These are phyloP conservation scores for Mormyrus proboscirostris DNA, from an alignment of 2,797 vertebrate genomes.

Conservation along the genomic window DNA sequence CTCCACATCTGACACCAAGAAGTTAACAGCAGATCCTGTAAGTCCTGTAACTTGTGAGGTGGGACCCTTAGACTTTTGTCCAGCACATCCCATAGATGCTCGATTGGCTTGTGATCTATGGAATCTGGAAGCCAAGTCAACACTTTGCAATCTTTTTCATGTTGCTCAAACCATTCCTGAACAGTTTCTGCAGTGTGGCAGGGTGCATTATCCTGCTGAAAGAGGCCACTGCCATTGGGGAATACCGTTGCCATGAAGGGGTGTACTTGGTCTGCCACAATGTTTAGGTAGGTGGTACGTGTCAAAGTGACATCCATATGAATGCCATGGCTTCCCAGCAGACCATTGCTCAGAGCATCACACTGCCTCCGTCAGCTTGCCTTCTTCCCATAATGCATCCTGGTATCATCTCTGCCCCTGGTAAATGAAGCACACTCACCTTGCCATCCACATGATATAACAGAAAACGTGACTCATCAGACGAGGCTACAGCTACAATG, in stretches of 20 bases:
- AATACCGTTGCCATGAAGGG: not conserved
- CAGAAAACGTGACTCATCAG: not conserved
- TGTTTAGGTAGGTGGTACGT: not conserved
- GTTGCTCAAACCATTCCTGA: not conserved
- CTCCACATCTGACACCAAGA: not conserved
- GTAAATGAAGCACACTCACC: too few species aligned
- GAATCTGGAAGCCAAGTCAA: not conserved
- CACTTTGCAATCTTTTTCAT: not conserved
- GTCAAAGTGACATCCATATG: not conserved
- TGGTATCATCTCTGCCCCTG: not conserved
- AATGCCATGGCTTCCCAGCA: not conserved
- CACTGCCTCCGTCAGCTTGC: not conserved
- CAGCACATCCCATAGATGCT: not conserved
- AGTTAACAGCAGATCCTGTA: not conserved
- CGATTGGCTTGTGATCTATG: not conserved
- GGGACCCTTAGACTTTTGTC: not conserved
- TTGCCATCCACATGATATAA: too few species aligned
- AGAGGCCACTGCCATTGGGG: not conserved
- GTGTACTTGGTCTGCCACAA: not conserved
- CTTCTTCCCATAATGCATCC: not conserved
- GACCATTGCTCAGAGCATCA: not conserved
- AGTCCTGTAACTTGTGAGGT: not conserved
- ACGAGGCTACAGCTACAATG: too few species aligned
- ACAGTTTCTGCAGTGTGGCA: not conserved
- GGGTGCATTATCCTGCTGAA: not conserved